phyloP scores from a whole-genome alignment of 2,113 vertebrate species.

The Burhinus bistriatus region DNA sequence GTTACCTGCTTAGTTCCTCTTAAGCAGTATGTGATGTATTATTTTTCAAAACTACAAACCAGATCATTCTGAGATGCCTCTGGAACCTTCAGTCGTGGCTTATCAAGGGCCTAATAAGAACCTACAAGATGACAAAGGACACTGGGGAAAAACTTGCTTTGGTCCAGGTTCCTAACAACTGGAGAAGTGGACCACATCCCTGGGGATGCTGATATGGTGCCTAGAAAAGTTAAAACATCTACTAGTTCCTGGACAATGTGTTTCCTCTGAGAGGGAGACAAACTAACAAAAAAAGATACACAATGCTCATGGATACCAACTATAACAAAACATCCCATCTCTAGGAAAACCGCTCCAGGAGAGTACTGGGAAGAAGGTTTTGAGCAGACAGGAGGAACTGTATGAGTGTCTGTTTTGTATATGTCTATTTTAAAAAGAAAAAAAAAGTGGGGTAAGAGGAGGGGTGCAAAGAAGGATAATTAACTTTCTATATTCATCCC shows the following conservation, averaged over 20 bases:
- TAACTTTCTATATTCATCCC: neutral
- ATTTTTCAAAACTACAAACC: neutral
- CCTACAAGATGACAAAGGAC: neutral
- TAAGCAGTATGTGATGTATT: neutral
- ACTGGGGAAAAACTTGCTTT: neutral
- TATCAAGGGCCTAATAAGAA: neutral
- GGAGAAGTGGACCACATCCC: neutral
- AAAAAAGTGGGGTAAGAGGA: neutral
- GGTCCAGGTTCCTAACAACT: neutral
- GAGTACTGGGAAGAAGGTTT: neutral
- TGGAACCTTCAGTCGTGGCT: neutral
- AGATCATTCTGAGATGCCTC: neutral
- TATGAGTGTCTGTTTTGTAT: neutral
- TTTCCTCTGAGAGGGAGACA: neutral
- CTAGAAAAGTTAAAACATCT: neutral
- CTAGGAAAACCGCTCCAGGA: neutral
- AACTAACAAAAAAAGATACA: neutral
- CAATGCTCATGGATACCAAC: neutral
- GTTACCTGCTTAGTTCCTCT: neutral
- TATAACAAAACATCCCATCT: neutral
- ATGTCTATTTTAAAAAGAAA: neutral
- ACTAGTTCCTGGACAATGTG: neutral
- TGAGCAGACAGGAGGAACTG: neutral
- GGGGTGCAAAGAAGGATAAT: neutral
- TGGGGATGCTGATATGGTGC: neutral